phyloP scores from a whole-genome alignment of 1,140 invertebrate genomes.

The Bombus fervidus region DNA sequence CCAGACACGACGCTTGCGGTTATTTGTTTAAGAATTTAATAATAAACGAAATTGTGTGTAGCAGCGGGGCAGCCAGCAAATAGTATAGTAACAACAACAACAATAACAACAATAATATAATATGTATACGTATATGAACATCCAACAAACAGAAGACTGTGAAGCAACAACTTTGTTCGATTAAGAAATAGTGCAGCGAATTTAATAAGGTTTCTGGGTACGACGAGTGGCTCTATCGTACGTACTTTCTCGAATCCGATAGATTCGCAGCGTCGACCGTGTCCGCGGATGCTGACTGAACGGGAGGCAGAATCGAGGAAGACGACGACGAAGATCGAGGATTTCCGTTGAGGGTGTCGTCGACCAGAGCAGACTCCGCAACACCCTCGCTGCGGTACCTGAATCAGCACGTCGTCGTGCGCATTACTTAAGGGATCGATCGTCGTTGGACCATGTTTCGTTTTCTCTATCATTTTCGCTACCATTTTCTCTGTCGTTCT shows the following conservation, averaged over 20 bases:
- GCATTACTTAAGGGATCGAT: slow-evolving; percentile 57
- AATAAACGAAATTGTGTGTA: background rate
- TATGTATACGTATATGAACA: background rate
- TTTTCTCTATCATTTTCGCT: background rate
- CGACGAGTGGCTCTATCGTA: slow-evolving; percentile 59
- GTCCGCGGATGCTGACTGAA: slow-evolving; percentile 63
- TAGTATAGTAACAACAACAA: background rate
- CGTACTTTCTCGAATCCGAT: slow-evolving; percentile 74
- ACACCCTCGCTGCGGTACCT: slow-evolving; percentile 78
- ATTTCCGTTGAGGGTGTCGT: slow-evolving; percentile 80
- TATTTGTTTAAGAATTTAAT: background rate
- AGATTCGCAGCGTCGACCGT: slow-evolving; percentile 65
- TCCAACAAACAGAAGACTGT: slow-evolving; percentile 20
- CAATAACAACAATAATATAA: slow-evolving; percentile 31
- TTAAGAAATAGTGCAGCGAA: slow-evolving; percentile 33
- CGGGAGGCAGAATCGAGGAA: slow-evolving; percentile 63
- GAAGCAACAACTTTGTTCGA: slow-evolving; percentile 57
- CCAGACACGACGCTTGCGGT: background rate
- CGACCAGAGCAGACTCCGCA: slow-evolving; percentile 76
- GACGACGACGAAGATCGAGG: slow-evolving; percentile 70
- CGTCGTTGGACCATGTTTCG: background rate
- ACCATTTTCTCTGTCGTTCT: background rate
- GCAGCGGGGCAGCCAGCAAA: background rate
- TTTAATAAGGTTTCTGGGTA: background rate
- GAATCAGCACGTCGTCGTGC: slow-evolving; percentile 66